phyloP scores from a whole-genome alignment of 2,888 invertebrate species.

The Leptopilina syphax region DNA sequence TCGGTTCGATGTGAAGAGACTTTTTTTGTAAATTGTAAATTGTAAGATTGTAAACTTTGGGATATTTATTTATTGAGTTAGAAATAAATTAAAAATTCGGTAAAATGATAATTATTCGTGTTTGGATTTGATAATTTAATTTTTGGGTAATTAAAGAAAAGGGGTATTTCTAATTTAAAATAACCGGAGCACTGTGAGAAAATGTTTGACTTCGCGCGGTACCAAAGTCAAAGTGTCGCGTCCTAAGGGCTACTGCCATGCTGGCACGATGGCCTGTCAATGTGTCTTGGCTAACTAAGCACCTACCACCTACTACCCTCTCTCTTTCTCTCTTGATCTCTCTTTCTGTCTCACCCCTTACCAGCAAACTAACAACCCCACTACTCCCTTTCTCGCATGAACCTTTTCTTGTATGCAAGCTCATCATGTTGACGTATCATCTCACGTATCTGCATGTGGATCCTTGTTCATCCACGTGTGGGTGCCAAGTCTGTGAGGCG shows the following conservation, averaged over 20 bases:
- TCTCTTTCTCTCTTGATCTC: slow-evolving; percentile 61
- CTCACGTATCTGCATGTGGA: slow-evolving; percentile 29
- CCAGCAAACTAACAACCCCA: slow-evolving; percentile 61
- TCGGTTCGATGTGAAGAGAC: too few species aligned
- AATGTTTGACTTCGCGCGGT: not conserved
- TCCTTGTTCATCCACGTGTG: slow-evolving; percentile 14
- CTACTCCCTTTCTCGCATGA: slow-evolving; percentile 46
- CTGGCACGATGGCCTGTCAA: slow-evolving; percentile 69
- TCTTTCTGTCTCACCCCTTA: slow-evolving; percentile 65
- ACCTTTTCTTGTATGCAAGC: slow-evolving; percentile 47
- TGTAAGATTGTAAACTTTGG: too few species aligned
- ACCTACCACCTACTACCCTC: slow-evolving; percentile 69
- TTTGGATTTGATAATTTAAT: too few species aligned
- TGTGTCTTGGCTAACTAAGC: slow-evolving; percentile 71
- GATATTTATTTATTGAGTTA: too few species aligned
- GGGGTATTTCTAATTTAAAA: too few species aligned
- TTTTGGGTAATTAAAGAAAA: too few species aligned
- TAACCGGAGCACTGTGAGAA: too few species aligned
- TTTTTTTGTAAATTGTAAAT: too few species aligned
- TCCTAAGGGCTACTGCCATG: slow-evolving; percentile 62
- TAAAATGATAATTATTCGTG: too few species aligned
- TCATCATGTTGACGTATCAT: slow-evolving; percentile 39
- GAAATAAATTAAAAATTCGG: too few species aligned
- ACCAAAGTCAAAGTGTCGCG: slow-evolving; percentile 27
- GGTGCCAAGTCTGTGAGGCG: slow-evolving; percentile 1